Percentiles rank a stretch among this genome's conserved stretches.
These are phyloP conservation scores for Eunapius fragilis DNA, from an alignment of 37 sponge, comb jelly and placozoan species.

Conservation along the genomic window DNA sequence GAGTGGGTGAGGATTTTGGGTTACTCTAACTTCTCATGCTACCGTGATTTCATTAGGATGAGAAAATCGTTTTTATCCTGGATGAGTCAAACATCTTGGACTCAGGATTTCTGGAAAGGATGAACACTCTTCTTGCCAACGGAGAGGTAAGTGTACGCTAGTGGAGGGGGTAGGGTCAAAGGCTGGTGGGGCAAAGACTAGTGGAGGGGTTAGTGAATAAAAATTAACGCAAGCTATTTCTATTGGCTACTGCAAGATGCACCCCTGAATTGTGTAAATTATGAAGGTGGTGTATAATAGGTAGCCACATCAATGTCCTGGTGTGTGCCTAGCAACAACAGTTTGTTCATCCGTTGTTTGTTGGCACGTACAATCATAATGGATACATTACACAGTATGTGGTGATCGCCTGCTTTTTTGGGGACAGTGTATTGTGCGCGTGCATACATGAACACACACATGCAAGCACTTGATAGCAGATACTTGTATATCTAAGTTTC, in stretches of 20 bases:
- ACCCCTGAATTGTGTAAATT: not conserved
- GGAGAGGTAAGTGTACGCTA: slow-evolving; percentile 76
- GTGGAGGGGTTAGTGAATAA: slow-evolving; percentile 4
- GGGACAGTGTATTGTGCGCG: no score
- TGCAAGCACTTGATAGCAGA: no score
- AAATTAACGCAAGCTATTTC: no score
- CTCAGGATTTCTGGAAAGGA: slow-evolving; percentile 93
- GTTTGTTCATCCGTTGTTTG: not conserved
- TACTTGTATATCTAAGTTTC: no score
- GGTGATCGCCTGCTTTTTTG: not conserved
- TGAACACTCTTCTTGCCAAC: slow-evolving; percentile 98
- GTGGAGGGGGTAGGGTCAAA: not conserved
- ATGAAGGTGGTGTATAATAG: not conserved
- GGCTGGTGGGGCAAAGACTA: not conserved
- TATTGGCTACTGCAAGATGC: not conserved
- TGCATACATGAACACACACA: no score
- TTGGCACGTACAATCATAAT: not conserved
- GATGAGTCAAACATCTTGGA: slow-evolving; percentile 97
- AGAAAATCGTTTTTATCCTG: slow-evolving; percentile 95
- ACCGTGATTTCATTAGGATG: slow-evolving; percentile 64
- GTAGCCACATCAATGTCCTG: not conserved
- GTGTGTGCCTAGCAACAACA: not conserved
- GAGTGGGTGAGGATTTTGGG: not conserved
- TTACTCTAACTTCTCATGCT: not conserved
- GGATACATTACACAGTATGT: not conserved